Base-by-base conservation (phyloP, 2,113 vertebrate species). In the Cettia cetti region DNA sequence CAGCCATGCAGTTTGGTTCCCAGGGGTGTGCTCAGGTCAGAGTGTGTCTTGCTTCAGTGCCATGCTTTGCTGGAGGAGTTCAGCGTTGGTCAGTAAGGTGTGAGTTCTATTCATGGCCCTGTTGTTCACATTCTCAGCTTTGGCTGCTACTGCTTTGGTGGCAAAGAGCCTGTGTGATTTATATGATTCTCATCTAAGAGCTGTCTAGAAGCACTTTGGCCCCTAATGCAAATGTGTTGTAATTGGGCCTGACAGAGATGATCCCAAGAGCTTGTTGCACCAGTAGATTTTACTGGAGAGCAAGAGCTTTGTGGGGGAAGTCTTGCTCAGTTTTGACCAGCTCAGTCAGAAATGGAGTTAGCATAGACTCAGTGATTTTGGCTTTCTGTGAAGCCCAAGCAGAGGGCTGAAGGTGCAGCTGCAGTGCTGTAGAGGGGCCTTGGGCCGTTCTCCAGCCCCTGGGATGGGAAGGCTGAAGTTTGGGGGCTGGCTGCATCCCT, bases 341-440 rank as follows among this genome's bases (percentile, higher is more conserved):
- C n/a, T n/a, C n/a, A 16, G 28, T 30, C 9, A 77, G 52, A 53
- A 87, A 54, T 30, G 31, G 35, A 7, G 2, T 13, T 60, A 16
- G 9, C 1, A 1, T 4, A 19, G 15, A 16, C 9, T n/a, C 13
- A 33, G 31, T 23, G 31, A 39, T 49, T 57, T 30, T 35, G 16
- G 26, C 20, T 65, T 82, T 76, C 37, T 78, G 23, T n/a, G 33
- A 56, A 60, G 30, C 27, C 18, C 6, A 7, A 68, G 71, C 23
- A 54, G 15, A 3, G 13, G 5, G 39, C 33, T 80, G 53, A 56
- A 76, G 42, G 20, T 30, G 15, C n/a, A 28, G 6, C 27, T 24
- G 15, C 28, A 57, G 18, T 10, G 44, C 5, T 71, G 31, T 1
- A 5, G 30, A 50, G 20, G 23, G 18, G 4, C 21, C 2, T 1